Evolutionary conservation across 2,113 vertebrate genomes (phyloP).

Genomic region (Salvator merianae): DNA sequence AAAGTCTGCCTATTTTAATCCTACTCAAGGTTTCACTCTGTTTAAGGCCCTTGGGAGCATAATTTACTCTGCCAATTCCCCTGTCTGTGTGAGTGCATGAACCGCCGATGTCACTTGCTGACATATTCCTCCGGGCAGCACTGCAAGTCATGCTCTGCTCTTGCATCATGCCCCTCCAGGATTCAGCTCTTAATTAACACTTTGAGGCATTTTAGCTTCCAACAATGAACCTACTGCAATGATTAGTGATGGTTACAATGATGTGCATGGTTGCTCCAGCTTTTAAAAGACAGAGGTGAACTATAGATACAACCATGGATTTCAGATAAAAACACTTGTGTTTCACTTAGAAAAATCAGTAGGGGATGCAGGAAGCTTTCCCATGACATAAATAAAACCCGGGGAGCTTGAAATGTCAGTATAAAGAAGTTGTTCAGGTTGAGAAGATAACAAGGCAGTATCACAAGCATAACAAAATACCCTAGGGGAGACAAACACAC

Average conservation of each 20-base stretch:
- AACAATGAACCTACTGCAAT: not conserved
- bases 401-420: not conserved
- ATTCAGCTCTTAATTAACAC: constrained; percentile 57
- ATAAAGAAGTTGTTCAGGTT: constrained; percentile 4
- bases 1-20: constrained; percentile 56
- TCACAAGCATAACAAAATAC: constrained; percentile 13
- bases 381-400: not conserved
- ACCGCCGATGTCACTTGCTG: constrained; percentile 31
- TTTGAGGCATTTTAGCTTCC: constrained; percentile 33
- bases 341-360: constrained; percentile 30
- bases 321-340: constrained; percentile 10
- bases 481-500: constrained; percentile 13
- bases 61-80: constrained; percentile 27
- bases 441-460: not conserved
- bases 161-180: constrained; percentile 46
- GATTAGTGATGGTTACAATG: constrained; percentile 24
- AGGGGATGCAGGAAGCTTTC: not conserved
- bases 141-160: constrained; percentile 23
- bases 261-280: not conserved
- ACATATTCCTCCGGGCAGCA: constrained; percentile 16
- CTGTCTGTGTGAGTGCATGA: constrained; percentile 3
- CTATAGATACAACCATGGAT: not conserved
- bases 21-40: constrained; percentile 41
- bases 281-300: constrained; percentile 39
- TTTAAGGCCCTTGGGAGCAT: constrained; percentile 26